These are phyloP conservation scores for Chaetoderma sp. DNA, from an alignment of 2,888 invertebrate species.

Conservation along the genomic window DNA sequence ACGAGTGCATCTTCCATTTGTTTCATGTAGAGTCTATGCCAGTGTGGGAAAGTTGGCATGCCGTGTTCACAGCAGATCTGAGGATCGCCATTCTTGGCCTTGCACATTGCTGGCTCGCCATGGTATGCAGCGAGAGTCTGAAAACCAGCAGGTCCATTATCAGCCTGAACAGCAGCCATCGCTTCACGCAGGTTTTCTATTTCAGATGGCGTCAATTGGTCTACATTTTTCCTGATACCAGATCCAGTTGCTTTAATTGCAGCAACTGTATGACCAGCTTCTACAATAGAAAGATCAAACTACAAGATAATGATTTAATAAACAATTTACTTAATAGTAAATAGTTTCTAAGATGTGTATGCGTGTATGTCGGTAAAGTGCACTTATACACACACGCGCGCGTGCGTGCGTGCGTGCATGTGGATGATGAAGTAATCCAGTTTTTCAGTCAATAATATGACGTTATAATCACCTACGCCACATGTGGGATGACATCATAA, in stretches of 20 bases:
- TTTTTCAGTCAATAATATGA: too few species aligned
- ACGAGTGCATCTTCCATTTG: slow-evolving; percentile 21
- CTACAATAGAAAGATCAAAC: too few species aligned
- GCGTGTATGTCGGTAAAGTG: too few species aligned
- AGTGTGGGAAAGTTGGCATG: slow-evolving; percentile 40
- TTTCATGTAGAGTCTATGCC: slow-evolving; percentile 37
- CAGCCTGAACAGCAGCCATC: slow-evolving; percentile 24
- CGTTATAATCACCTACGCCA: too few species aligned
- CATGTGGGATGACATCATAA: too few species aligned
- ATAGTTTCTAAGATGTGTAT: too few species aligned
- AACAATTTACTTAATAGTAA: too few species aligned
- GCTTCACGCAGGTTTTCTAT: slow-evolving; percentile 32
- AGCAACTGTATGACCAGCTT: neutral
- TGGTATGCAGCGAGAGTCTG: slow-evolving; percentile 26
- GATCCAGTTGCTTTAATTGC: neutral
- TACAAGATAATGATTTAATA: too few species aligned
- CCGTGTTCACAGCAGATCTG: slow-evolving; percentile 36
- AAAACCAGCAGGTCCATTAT: slow-evolving; percentile 27
- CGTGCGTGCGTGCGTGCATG: too few species aligned
- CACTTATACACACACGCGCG: too few species aligned
- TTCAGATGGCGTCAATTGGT: slow-evolving; percentile 29
- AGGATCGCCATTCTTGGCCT: neutral
- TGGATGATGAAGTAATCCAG: too few species aligned
- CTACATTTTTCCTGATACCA: slow-evolving; percentile 36
- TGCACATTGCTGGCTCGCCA: slow-evolving; percentile 32